Conservation (phyloP, 2,888 invertebrate genomes). For the Cremastinae sp. region DNA sequence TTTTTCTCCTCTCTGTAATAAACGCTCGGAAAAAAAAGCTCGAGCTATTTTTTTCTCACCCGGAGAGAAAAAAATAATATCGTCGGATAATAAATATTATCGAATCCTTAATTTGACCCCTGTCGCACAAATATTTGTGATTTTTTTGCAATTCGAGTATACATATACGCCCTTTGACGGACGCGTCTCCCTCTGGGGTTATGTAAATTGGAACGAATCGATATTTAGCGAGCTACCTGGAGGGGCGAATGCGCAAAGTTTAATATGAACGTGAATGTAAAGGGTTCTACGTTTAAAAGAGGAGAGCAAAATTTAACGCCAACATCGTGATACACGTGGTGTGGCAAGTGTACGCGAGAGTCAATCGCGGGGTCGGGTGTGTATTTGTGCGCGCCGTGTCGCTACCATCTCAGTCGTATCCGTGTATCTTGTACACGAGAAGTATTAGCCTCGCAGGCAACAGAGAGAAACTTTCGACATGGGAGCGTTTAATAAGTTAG, state of each 20-base stretch:
- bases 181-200: not conserved
- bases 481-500: slow-evolving; percentile 52
- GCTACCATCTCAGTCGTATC: not conserved
- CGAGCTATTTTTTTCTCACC: slow-evolving; percentile 9
- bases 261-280: slow-evolving; percentile 30
- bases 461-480: slow-evolving; percentile 46
- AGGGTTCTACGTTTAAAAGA: slow-evolving; percentile 5
- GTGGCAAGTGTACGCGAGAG: slow-evolving; percentile 17
- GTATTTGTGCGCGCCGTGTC: not conserved
- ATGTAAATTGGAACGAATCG: slow-evolving; percentile 44
- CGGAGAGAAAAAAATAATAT: not conserved
- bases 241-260: slow-evolving; percentile 21
- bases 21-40: not conserved
- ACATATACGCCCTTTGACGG: not conserved
- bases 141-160: not conserved
- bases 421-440: slow-evolving; percentile 1
- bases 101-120: not conserved
- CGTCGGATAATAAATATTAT: too few relatives aligned
- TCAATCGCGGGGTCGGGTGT: slow-evolving; percentile 47
- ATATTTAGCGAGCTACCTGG: slow-evolving; percentile 34
- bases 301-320: slow-evolving; percentile 26
- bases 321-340: not conserved
- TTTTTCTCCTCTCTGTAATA: slow-evolving; percentile 14
- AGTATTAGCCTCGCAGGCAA: slow-evolving; percentile 20
- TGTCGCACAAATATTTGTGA: slow-evolving; percentile 2